Base-by-base conservation (phyloP, 2,797 vertebrate species). In the Xiphophorus birchmanni region DNA sequence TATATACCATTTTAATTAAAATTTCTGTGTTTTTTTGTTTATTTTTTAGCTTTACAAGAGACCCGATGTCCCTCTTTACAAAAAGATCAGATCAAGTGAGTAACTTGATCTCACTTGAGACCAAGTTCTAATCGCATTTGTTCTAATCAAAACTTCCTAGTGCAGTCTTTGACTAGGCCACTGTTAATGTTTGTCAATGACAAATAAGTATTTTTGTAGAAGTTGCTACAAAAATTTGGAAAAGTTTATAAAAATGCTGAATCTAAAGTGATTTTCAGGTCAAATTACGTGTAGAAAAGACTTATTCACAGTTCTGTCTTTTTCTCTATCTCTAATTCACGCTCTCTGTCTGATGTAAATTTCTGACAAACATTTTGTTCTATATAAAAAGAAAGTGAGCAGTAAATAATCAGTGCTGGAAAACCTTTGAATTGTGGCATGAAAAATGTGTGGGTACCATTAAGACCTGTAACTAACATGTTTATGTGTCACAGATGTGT, bases 81-180 rank as follows among this genome's bases (percentile, higher is more conserved):
- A 96, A 94, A 96, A 96, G 93, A 95, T 96, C 84, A 86, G 96
- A 94, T 96, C 95, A 90, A 96, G 95, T 96, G 87, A 95, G 95
- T 93, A 80, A 76, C 17, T 11, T 10, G 32, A 32, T 32, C 32
- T 32, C 32, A 32, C 32, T 32, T 32, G 32, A 32, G 32, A 32
- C 2, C 32, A 32, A 32, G 32, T 32, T 32, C 32, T 32, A 32
- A 32, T 32, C 78, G 82, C 35, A 15, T 18, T 44, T 63, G 21
- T 17, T 40, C 52, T 73, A 18, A 72, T 15, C 45, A n/a, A 40
- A 17, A 65, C 73, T 4, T 78, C 67, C 76, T 54, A 47, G 15
- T 67, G 8, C 26, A 2, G 74, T 75, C 17, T 83, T 18, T 76
- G 71, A 44, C 37, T 83, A 29, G 69, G 65, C 23, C 29, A 42